Conservation (phyloP, 2,888 invertebrate species). For the Tetranychus truncatus region DNA sequence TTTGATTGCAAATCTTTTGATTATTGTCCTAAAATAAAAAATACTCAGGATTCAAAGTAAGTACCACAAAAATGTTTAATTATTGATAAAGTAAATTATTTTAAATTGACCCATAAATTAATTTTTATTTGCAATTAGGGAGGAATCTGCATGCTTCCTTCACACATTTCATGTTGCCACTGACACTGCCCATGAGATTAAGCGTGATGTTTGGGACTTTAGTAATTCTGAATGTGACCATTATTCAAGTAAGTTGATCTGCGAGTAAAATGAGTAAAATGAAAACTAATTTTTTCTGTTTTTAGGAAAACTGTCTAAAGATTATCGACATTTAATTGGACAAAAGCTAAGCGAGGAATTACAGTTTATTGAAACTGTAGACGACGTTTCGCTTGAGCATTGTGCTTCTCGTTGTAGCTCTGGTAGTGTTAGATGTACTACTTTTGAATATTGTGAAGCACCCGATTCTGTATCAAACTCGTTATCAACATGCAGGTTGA, state of each 20-base stretch:
- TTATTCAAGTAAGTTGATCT: not conserved
- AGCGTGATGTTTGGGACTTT: not conserved
- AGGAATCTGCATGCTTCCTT: not conserved
- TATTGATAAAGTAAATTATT: not conserved
- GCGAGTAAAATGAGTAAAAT: too few relatives aligned
- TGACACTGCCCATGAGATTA: not conserved
- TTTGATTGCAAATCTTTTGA: not conserved
- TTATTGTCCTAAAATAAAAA: not conserved
- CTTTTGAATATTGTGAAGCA: not conserved
- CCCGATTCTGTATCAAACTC: not conserved
- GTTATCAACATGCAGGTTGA: not conserved
- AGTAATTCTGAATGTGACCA: not conserved
- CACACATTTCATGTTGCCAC: not conserved
- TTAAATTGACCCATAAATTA: too few relatives aligned
- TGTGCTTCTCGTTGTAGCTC: not conserved
- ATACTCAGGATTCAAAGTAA: not conserved
- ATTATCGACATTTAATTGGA: not conserved
- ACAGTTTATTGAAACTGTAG: not conserved
- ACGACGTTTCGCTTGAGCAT: not conserved
- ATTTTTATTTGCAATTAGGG: not conserved
- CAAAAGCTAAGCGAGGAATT: not conserved
- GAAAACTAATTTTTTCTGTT: not conserved
- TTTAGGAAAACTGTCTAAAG: not conserved
- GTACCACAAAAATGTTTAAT: not conserved
- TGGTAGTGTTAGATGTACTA: not conserved